Conservation (phyloP, 2,113 vertebrate genomes). For the Casuarius casuarius region DNA sequence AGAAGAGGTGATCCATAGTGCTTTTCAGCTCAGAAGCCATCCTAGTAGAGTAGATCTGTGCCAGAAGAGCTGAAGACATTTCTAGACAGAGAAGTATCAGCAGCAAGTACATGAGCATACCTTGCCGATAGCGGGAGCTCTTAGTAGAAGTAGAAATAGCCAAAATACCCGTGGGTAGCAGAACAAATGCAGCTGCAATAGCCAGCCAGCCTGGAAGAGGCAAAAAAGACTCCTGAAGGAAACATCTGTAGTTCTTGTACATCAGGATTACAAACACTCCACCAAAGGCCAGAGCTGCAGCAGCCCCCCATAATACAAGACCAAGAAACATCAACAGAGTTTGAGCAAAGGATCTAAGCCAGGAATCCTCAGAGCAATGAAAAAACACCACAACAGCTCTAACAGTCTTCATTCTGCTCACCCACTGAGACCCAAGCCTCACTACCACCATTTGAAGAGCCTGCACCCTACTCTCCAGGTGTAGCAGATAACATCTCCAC, state of each 20-base stretch:
- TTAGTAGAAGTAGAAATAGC: neutral
- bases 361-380: neutral
- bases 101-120: conserved; percentile 52
- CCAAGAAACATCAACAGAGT: neutral
- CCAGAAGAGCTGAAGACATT: conserved; percentile 2
- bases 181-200: neutral
- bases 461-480: neutral
- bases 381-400: rapidly evolving
- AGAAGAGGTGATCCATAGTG: neutral
- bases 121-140: neutral
- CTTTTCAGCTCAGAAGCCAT: neutral
- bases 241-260: neutral
- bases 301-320: neutral
- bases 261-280: neutral
- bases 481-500: neutral
- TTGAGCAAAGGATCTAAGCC: neutral
- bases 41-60: neutral
- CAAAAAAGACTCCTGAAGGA: conserved; percentile 34
- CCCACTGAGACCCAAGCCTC: rapidly evolving
- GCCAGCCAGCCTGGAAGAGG: conserved; percentile 39
- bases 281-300: neutral
- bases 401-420: rapidly evolving
- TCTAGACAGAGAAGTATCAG: conserved; percentile 59
- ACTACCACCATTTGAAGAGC: neutral
- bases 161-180: conserved; percentile 29